phyloP scores from a whole-genome alignment of 2,797 vertebrate genomes.

The Falco berigora region DNA sequence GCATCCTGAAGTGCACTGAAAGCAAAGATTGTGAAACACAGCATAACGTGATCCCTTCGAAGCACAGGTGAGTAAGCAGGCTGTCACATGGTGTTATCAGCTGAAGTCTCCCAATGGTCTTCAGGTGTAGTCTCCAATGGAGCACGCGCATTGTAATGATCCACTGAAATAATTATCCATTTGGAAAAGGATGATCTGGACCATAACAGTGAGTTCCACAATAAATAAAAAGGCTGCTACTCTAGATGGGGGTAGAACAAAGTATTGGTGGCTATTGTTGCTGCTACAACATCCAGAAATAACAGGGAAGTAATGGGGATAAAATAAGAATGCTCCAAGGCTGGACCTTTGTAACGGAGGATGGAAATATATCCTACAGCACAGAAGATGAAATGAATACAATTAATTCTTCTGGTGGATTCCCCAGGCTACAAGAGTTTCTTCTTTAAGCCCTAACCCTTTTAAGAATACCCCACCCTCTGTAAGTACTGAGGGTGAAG shows the following conservation, averaged over 20 bases:
- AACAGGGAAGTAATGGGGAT: background rate
- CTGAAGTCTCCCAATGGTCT: background rate
- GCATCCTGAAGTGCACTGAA: background rate
- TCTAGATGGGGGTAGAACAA: background rate
- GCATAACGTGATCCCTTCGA: background rate
- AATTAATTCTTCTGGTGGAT: background rate
- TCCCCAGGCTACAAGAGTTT: background rate
- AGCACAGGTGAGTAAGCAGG: background rate
- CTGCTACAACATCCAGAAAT: background rate
- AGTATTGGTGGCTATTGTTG: background rate
- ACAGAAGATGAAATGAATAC: background rate
- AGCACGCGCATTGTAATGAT: background rate
- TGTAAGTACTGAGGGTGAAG: background rate
- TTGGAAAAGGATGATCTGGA: background rate
- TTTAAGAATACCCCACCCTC: background rate
- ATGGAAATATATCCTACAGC: background rate
- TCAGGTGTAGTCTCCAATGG: background rate
- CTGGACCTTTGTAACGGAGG: background rate
- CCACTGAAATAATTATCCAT: background rate
- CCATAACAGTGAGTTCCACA: background rate
- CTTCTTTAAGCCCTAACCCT: background rate
- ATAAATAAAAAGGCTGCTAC: background rate
- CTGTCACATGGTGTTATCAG: background rate
- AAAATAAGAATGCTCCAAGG: background rate
- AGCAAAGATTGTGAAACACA: background rate